Base-by-base conservation (phyloP, 2,888 invertebrate species). In the Paralinhomoeus sp. region DNA sequence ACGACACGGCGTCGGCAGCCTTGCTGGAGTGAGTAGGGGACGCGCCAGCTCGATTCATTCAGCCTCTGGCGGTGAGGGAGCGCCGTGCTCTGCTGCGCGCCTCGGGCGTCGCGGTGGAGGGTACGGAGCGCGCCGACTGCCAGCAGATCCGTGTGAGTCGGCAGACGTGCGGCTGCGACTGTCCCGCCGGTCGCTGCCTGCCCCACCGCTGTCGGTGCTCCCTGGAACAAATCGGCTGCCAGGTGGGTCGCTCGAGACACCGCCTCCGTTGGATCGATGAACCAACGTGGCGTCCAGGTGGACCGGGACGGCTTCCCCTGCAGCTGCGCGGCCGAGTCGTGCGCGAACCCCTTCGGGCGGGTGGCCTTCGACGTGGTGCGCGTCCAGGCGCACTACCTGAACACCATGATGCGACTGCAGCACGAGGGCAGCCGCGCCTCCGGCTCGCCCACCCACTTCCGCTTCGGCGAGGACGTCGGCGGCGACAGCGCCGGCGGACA, bases 301-400 rank as follows among this genome's bases (percentile, higher is more conserved):
- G 91, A 93, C 66, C 74, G 91, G 48, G 72, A 82, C 48, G 84
- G 82, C 60, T 93, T 91, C 62, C 93, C 93, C 0, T 93, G 93
- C 64, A 87, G 89, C 15, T 93, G 91, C 65, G 78, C 37, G 22
- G 76, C 82, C 53, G 87, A 87, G 57, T 83, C 84, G 40, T 93
- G 93, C 65, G 78, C 76, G 48, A 93, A 93, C 63, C 76, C 77
- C 1, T 74, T 77, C 39, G 93, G 93, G 3, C 73, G 93, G 49
- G 81, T 91, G 50, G 91, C 91, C 65, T 93, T 93, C 63, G 89
- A 89, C 64, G 87, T 89, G 1, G 76, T 83, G 34, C 73, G 91
- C 50, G 91, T 93, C 7, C 74, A 87, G 50, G 87, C 87, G 18
- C 93, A 93, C 67, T 91, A 87, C 61, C 84, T 91, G 56, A 87